Evolutionary conservation across 2,113 vertebrate species (phyloP), one percentile per base, ranked within the genome.

Genomic region (Hepsetus odoe): DNA sequence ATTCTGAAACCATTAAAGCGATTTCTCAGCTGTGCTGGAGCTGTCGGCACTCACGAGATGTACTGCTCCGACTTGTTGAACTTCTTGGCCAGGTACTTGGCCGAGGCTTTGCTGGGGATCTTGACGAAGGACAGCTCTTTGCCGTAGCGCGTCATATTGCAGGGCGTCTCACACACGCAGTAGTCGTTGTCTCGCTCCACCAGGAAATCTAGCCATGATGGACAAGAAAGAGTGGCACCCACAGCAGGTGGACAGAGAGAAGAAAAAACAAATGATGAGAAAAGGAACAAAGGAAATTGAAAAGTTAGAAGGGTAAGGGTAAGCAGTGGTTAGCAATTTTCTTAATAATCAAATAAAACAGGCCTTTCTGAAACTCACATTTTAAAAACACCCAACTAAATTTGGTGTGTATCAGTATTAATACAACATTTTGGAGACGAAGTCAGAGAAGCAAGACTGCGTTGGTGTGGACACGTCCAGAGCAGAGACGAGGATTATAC

Each of bases 21-120:
- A 49, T 14, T 16, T 49, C 13, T 6, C 18, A 16, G 11, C 14
- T 49, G 46, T 12, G 0, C 18, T 20, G 14, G 18, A 46, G 18
- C 11, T 20, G 46, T 1, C 5, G 14, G 26, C 16, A 93, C 85
- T 94, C 89, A 99, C 98, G 95, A 90, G 55, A 99, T 99, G 90
- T 99, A 99, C 92, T 99, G 96, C 89, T 99, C 98, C 0, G 96
- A 97, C 85, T 98, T 99, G 95, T 99, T 99, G 93, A 94, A 98
- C 85, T 99, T 99, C 94, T 99, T 99, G 87, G 98, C 98, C 79
- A 99, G 91, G 86, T 99, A 99, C 82, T 98, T 98, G 86, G 98
- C 97, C 0, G 98, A 99, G 0, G 98, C 98, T 80, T 99, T 99
- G 94, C 98, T 99, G 89, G 98, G 98, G 74, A 99, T 99, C 90